Evolutionary conservation across 1,140 invertebrate species (phyloP), one percentile per base, ranked within the genome.

Genomic region (Pygmarrhopalites habei): DNA sequence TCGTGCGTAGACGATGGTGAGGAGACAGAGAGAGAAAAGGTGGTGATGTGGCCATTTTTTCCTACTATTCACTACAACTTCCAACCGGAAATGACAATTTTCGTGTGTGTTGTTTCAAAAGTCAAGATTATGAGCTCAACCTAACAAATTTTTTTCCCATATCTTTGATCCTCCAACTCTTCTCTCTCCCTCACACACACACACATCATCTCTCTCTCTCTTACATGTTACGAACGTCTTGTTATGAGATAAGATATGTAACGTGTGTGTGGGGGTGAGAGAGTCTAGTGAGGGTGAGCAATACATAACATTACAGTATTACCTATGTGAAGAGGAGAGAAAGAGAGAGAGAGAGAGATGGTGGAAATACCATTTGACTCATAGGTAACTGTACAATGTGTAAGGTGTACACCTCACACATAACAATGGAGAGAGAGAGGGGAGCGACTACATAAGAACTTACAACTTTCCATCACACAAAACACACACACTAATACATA

Each of bases 371-470:
- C n/a, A n/a, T n/a, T n/a, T n/a, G n/a, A n/a, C n/a, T n/a, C n/a
- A n/a, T n/a, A n/a, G n/a, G n/a, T n/a, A n/a, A n/a, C n/a, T n/a
- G n/a, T n/a, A n/a, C n/a, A n/a, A n/a, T n/a, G n/a, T n/a, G n/a
- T n/a, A n/a, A n/a, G n/a, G n/a, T n/a, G n/a, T n/a, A n/a, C n/a
- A n/a, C n/a, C n/a, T n/a, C n/a, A n/a, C n/a, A n/a, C n/a, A n/a
- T n/a, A n/a, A n/a, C n/a, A n/a, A n/a, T n/a, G n/a, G n/a, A n/a
- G n/a, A n/a, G n/a, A n/a, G n/a, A n/a, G n/a, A n/a, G n/a, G n/a
- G n/a, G n/a, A n/a, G n/a, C n/a, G n/a, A 32, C 15, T 56, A 32
- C 21, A 29, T 56, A 55, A 55, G 26, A 55, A 29, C 10, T 39
- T 44, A 10, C 46, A 49, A 49, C 46, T 49, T 49, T 49, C 46